Evolutionary conservation across 53 echinoderm and acorn worm genomes (phyloP).

Genomic region (Hippasteria phrygiana): DNA sequence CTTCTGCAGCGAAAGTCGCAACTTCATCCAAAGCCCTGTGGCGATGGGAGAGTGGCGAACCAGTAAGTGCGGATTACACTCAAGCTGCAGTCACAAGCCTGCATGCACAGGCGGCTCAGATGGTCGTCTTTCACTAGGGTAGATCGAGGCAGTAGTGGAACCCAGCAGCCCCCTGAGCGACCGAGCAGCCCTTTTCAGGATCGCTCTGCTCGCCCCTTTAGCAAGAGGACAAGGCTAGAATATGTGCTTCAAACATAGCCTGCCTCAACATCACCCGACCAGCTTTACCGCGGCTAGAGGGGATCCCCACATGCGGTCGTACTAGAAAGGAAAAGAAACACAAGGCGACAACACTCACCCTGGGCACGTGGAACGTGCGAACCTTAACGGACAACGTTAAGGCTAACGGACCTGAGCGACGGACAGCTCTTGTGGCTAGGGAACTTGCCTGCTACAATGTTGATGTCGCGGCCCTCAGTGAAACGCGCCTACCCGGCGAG

Average conservation of each 20-base stretch:
- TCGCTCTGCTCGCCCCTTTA: too few species aligned
- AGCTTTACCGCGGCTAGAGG: slow-evolving; percentile 8
- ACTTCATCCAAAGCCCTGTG: slow-evolving; percentile 25
- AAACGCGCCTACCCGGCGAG: too few species aligned
- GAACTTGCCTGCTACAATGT: slow-evolving; percentile 24
- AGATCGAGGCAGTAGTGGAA: slow-evolving; percentile 4
- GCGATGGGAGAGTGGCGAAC: too few species aligned
- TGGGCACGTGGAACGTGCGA: too few species aligned
- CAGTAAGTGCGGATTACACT: slow-evolving; percentile 18
- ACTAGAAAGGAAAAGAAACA: too few species aligned
- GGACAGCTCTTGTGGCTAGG: slow-evolving; percentile 33
- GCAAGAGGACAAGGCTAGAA: too few species aligned
- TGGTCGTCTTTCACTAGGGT: not conserved
- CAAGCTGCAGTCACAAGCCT: slow-evolving; percentile 10
- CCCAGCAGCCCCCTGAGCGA: too few species aligned
- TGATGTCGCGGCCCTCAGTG: not conserved
- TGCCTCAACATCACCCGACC: not conserved
- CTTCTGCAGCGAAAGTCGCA: not conserved
- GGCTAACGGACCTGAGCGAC: slow-evolving; percentile 1
- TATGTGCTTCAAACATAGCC: not conserved
- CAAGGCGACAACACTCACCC: not conserved
- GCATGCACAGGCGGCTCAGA: slow-evolving; percentile 56
- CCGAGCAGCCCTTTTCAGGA: too few species aligned
- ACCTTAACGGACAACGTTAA: not conserved
- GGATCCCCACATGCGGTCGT: not conserved